phyloP scores from a whole-genome alignment of 2,113 vertebrate genomes.

The Lepisosteus oculatus region DNA sequence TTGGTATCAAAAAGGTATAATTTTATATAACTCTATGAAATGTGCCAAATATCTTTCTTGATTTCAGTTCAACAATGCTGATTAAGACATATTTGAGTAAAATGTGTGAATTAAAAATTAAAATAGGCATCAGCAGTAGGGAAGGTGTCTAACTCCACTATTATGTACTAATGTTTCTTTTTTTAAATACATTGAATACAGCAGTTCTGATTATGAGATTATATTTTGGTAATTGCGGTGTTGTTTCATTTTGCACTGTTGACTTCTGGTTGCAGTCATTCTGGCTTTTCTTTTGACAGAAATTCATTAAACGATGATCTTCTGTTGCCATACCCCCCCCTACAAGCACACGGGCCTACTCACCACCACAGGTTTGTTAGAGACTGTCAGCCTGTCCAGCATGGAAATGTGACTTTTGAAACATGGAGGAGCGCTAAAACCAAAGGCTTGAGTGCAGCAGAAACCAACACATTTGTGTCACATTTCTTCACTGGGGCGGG shows the following conservation, averaged over 20 bases:
- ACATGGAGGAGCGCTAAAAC: conserved; percentile 50
- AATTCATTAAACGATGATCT: conserved; percentile 54
- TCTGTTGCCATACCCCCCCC: conserved; percentile 66
- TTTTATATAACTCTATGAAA: too few species aligned
- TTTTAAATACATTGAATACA: not conserved
- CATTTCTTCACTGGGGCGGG: conserved; percentile 23
- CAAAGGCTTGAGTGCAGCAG: conserved; percentile 34
- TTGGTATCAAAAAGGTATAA: too few species aligned
- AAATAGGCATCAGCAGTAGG: too few species aligned
- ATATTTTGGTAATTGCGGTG: too few species aligned
- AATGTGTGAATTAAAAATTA: too few species aligned
- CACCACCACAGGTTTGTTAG: conserved; percentile 63
- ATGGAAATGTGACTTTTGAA: conserved; percentile 74
- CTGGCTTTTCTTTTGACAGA: conserved; percentile 44
- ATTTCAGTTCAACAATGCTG: too few species aligned
- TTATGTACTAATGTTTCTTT: too few species aligned
- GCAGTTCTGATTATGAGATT: not conserved
- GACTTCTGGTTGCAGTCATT: too few species aligned
- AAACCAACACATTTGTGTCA: conserved; percentile 69
- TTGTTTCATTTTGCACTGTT: too few species aligned
- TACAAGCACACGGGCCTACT: conserved; percentile 57
- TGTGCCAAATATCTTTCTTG: too few species aligned
- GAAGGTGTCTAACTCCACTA: too few species aligned
- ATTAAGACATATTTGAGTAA: too few species aligned
- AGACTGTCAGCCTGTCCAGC: conserved; percentile 64